phyloP scores from a whole-genome alignment of 2,888 invertebrate genomes.

The Gasteruption jaculator region DNA sequence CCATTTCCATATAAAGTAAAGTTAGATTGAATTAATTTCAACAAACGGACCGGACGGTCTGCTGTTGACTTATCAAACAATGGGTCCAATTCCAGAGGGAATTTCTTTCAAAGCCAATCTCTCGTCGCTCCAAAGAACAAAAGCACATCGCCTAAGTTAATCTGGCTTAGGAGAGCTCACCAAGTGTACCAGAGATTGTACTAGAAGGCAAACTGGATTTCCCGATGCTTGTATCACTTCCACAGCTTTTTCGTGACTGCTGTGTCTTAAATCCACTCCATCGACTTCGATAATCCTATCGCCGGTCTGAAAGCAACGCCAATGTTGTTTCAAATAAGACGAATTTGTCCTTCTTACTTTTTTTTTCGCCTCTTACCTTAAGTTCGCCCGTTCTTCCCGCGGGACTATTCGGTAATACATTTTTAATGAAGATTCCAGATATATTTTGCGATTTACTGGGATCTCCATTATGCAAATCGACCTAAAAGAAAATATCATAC shows the following conservation, averaged over 20 bases:
- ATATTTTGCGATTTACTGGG: slow-evolving; percentile 68
- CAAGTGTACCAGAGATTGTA: slow-evolving; percentile 78
- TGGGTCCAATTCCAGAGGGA: too few relatives aligned
- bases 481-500: slow-evolving; percentile 57
- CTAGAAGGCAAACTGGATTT: slow-evolving; percentile 83
- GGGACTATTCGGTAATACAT: slow-evolving; percentile 89
- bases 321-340: slow-evolving; percentile 4
- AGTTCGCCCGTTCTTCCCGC: slow-evolving; percentile 86
- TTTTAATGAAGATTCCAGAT: slow-evolving; percentile 96
- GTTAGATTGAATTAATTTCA: too few relatives aligned
- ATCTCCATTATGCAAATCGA: slow-evolving; percentile 68
- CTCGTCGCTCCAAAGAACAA: too few relatives aligned
- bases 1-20: too few relatives aligned
- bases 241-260: slow-evolving; percentile 91
- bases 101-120: too few relatives aligned
- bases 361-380: slow-evolving; percentile 58
- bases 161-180: slow-evolving; percentile 59
- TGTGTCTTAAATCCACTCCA: slow-evolving; percentile 82
- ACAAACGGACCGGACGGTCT: too few relatives aligned
- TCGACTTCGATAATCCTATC: slow-evolving; percentile 89
- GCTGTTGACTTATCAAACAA: too few relatives aligned
- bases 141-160: too few relatives aligned
- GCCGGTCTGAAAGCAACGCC: slow-evolving; percentile 62
- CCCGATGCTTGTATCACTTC: slow-evolving; percentile 88
- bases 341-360: slow-evolving; percentile 7